phyloP scores from a whole-genome alignment of 2,113 vertebrate species.

The Kryptolebias marmoratus region DNA sequence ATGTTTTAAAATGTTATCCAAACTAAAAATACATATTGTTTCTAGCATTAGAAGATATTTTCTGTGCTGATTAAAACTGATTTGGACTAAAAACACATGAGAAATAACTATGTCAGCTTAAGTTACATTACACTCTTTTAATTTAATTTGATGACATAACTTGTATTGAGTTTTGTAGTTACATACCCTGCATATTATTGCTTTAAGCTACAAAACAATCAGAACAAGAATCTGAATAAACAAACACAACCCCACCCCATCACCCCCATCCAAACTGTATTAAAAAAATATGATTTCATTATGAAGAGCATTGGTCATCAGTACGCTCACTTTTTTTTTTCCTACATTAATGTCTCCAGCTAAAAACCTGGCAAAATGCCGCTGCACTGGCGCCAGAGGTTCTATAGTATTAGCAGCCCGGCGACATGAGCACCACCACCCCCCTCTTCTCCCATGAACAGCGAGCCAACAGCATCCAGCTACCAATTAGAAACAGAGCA shows the following conservation, averaged over 20 bases:
- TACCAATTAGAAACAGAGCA: constrained; percentile 67
- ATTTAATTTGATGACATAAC: no score
- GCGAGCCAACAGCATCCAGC: constrained; percentile 53
- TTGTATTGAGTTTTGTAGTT: no score
- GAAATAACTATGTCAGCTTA: no score
- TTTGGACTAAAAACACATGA: no score
- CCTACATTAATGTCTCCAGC: constrained; percentile 15
- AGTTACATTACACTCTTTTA: no score
- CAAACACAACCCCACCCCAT: background rate
- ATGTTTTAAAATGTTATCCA: no score
- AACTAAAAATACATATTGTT: no score
- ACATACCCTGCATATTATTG: no score
- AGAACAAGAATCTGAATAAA: background rate
- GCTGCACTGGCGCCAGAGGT: constrained; percentile 42
- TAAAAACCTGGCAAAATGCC: constrained; percentile 41
- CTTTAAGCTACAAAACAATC: no score
- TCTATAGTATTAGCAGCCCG: constrained; percentile 41
- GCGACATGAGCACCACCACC: constrained; percentile 13
- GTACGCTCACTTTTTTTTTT: background rate
- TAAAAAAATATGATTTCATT: constrained; percentile 28
- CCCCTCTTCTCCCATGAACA: constrained; percentile 10
- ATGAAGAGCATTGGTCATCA: constrained; percentile 23
- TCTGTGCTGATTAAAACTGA: no score
- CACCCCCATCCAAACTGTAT: constrained; percentile 10
- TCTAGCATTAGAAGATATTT: no score